Evolutionary conservation across 2,888 invertebrate species (phyloP).

Genomic region (Malacosoma neustria): DNA sequence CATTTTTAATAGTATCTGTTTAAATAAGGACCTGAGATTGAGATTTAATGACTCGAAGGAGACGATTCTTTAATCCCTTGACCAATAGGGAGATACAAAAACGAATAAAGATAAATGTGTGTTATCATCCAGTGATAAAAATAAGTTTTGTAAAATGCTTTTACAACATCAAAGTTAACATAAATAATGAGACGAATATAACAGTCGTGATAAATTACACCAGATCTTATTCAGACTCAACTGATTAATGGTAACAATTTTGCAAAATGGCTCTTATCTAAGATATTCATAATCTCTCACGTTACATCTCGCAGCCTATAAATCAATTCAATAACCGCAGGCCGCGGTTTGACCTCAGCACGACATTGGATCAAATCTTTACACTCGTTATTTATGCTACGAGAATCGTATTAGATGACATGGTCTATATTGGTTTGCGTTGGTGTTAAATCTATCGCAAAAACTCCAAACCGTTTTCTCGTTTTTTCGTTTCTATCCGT

Average conservation of each 20-base stretch:
- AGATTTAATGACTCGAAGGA: no score
- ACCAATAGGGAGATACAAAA: no score
- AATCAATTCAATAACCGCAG: slow-evolving; percentile 20
- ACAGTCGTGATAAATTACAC: background rate
- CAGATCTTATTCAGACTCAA: background rate
- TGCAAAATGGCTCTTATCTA: background rate
- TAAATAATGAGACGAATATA: background rate
- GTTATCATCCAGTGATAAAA: no score
- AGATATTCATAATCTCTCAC: background rate
- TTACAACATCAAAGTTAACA: background rate
- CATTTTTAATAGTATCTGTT: no score
- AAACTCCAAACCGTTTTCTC: no score
- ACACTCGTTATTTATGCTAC: slow-evolving; percentile 31
- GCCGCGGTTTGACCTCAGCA: slow-evolving; percentile 33
- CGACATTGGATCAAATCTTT: slow-evolving; percentile 27
- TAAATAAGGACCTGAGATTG: no score
- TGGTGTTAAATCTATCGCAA: no score
- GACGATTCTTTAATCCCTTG: no score
- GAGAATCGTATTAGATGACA: slow-evolving; percentile 32
- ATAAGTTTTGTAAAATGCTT: background rate
- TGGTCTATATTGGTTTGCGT: background rate
- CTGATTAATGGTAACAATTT: background rate
- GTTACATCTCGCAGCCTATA: background rate
- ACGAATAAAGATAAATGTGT: no score
- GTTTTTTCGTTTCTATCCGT: no score